phyloP scores from a whole-genome alignment of 2,888 invertebrate genomes.

The Tromatobia lineatoria region DNA sequence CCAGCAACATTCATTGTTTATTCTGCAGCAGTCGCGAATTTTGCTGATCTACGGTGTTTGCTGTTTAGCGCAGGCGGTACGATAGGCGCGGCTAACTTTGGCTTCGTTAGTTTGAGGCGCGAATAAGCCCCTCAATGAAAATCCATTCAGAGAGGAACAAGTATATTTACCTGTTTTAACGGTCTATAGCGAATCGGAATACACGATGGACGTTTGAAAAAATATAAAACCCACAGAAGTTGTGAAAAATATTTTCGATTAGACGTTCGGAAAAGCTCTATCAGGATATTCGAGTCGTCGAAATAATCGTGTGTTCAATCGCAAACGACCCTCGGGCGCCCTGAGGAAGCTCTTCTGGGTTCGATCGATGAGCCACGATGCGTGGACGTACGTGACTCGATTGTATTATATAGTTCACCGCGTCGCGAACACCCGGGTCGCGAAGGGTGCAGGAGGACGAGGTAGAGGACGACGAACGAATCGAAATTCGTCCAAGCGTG shows the following conservation, averaged over 20 bases:
- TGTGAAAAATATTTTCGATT: neutral
- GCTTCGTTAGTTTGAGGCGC: conserved; percentile 30
- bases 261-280: neutral
- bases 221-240: neutral
- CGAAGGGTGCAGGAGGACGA: conserved; percentile 13
- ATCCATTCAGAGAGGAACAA: neutral
- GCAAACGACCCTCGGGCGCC: neutral
- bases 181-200: no score
- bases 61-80: conserved; percentile 28
- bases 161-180: neutral
- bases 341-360: conserved; percentile 28
- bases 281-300: conserved; percentile 19
- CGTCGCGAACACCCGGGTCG: conserved; percentile 17
- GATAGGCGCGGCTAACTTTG: conserved; percentile 39
- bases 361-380: conserved; percentile 47
- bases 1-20: conserved; percentile 49
- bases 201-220: neutral
- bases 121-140: conserved; percentile 23
- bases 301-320: conserved; percentile 22
- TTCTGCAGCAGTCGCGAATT: conserved; percentile 44
- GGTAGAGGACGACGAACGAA: conserved; percentile 15
- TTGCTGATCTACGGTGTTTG: conserved; percentile 48
- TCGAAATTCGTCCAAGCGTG: conserved; percentile 35
- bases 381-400: conserved; percentile 53
- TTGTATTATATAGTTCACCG: conserved; percentile 37